Evolutionary conservation across 2,888 invertebrate species (phyloP), one percentile per base, ranked within the genome.

Genomic region (Synanthedon vespiformis): DNA sequence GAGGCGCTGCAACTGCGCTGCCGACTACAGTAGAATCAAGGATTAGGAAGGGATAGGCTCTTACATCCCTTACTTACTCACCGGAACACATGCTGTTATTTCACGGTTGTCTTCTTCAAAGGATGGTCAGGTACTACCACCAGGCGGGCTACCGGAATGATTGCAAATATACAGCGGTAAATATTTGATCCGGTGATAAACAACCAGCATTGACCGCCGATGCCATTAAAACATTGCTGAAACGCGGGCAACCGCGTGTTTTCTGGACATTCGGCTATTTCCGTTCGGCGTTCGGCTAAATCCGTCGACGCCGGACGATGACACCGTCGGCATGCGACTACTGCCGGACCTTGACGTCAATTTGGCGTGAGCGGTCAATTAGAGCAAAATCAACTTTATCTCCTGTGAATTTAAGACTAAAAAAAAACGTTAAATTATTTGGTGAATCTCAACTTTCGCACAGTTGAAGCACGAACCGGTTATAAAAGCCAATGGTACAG

Each of bases 221-320:
- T 44, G 51, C 51, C 54, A 49, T 55, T 64, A 64, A 65, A 65
- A 70, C 71, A 68, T 72, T 73, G 77, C 79, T 76, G 77, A 80
- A 82, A 74, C 70, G 70, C 72, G 72, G 68, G 65, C 75, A 73
- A 67, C 65, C 71, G 69, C 68, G 67, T 69, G 71, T 65, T 78
- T 75, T 76, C 77, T 80, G 74, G 71, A 71, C 75, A 70, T 77
- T 84, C 79, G 84, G 74, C 70, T 86, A 85, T 85, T 85, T 80
- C 77, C 80, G 82, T 75, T 71, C 59, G 58, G 62, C 61, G 73
- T 78, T 82, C 80, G 80, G 78, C 77, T 85, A 83, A 78, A 78
- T 81, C 75, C 77, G 84, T 77, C 77, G 67, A 56, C 65, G 63
- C 66, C 81, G 86, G 86, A 76, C 85, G 83, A 85, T 86, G 86